Evolutionary conservation across 2,113 vertebrate genomes (phyloP), one percentile per base, ranked within the genome.

Genomic region (Stomatorhinus ivindoensis): DNA sequence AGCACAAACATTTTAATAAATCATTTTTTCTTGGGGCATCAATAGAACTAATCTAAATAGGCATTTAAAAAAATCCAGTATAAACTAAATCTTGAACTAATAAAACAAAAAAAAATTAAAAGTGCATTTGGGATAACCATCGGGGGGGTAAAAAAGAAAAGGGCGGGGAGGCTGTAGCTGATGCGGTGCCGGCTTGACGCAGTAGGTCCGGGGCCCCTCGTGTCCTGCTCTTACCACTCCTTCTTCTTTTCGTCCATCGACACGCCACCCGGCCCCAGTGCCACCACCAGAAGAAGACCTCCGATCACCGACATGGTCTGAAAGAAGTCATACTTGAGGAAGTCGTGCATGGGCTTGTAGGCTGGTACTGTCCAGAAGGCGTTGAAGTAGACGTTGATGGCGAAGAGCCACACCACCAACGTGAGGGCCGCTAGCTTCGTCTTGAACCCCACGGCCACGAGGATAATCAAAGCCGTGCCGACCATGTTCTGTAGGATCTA

Each of bases 171-270:
- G 39, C 58, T 42, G 58, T 47, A 94, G 92, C 92, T 93, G 11
- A 35, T 1, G 42, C n/a, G 61, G 51, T 88, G 88, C n/a, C 11
- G 88, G 80, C 39, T 84, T 51, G 53, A 48, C 17, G 44, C 31
- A 86, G 87, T 0, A 10, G 61, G 3, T 42, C 83, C 48, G 6
- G 39, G 88, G 76, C 10, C 83, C 80, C 76, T 27, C 2, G 24
- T 5, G 35, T 84, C 76, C 35, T 24, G 76, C 50, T 47, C 50
- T 69, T 46, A 99, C 98, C 98, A 99, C 93, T 99, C 98, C 88
- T 99, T 99, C 93, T 99, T 99, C 94, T 99, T 99, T 95, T 99
- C 98, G 61, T 99, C 98, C 98, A 99, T 99, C 92, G 98, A 99
- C 89, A 99, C 98, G 0, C 98, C 98, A 0, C 98, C 98, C 0